phyloP scores from a whole-genome alignment of 2,888 invertebrate genomes.

The Liposcelis brunnea region DNA sequence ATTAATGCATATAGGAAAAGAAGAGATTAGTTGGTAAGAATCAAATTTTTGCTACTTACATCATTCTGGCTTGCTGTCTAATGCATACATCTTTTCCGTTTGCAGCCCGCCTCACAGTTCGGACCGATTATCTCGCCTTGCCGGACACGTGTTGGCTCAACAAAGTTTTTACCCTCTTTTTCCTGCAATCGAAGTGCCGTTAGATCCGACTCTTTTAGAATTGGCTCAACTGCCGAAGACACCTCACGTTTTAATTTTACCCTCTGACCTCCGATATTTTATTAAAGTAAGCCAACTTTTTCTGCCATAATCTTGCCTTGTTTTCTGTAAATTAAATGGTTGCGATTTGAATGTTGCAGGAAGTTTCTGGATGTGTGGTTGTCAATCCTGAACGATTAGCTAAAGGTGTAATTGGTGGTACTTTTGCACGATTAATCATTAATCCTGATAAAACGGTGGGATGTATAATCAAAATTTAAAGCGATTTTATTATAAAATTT shows the following conservation, averaged over 20 bases:
- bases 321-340: too few relatives aligned
- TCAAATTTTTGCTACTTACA: conserved; percentile 9
- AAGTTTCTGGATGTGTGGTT: conserved; percentile 57
- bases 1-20: conserved; percentile 62
- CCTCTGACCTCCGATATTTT: conserved; percentile 71
- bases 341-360: conserved; percentile 42
- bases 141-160: conserved; percentile 57
- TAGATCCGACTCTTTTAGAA: conserved; percentile 49
- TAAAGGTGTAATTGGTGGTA: conserved; percentile 57
- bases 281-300: conserved; percentile 40
- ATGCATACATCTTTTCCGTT: too few relatives aligned
- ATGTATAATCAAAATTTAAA: background rate
- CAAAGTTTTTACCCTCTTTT: conserved; percentile 67
- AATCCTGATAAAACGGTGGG: conserved; percentile 23
- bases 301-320: too few relatives aligned
- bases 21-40: conserved; percentile 58
- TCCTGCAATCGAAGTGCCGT: conserved; percentile 40
- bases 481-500: too few relatives aligned
- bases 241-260: conserved; percentile 69
- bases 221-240: conserved; percentile 50
- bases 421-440: conserved; percentile 53
- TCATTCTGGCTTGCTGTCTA: too few relatives aligned
- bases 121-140: conserved; percentile 59
- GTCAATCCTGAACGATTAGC: conserved; percentile 73
- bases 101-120: conserved; percentile 27